Conservation (phyloP, 2,888 invertebrate genomes). For the Parochlus steinenii region DNA sequence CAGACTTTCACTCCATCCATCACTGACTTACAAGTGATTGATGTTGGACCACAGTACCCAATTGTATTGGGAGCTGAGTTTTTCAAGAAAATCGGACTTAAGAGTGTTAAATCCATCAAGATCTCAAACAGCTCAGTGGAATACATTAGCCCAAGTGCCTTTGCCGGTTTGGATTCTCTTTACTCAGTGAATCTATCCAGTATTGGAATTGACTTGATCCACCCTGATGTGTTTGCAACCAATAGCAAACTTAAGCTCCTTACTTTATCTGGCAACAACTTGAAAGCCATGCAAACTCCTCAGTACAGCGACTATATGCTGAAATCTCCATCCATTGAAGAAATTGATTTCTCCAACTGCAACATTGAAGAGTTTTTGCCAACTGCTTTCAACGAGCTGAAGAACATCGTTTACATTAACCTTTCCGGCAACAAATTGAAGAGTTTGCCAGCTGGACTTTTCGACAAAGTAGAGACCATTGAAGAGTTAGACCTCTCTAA, state of each 20-base stretch:
- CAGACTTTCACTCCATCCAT: constrained; percentile 50
- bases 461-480: constrained; percentile 43
- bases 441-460: constrained; percentile 31
- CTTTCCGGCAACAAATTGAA: constrained; percentile 49
- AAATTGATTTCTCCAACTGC: constrained; percentile 54
- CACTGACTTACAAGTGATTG: constrained; percentile 47
- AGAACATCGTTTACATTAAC: constrained; percentile 47
- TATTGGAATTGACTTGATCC: constrained; percentile 45
- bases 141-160: constrained; percentile 48
- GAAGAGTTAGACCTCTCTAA: constrained; percentile 57
- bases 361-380: constrained; percentile 45
- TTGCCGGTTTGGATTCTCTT: constrained; percentile 47
- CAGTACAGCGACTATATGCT: constrained; percentile 20
- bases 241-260: constrained; percentile 48
- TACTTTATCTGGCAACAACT: constrained; percentile 48
- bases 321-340: constrained; percentile 46
- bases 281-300: constrained; percentile 27
- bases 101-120: constrained; percentile 46
- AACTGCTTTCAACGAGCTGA: constrained; percentile 44
- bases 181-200: constrained; percentile 52
- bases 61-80: constrained; percentile 42
- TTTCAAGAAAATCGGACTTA: constrained; percentile 44
- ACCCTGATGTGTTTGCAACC: constrained; percentile 50
- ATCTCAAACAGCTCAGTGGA: constrained; percentile 52
- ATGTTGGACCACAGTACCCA: constrained; percentile 39